Conservation (phyloP, 2,113 vertebrate species). For the Dasyurus viverrinus region DNA sequence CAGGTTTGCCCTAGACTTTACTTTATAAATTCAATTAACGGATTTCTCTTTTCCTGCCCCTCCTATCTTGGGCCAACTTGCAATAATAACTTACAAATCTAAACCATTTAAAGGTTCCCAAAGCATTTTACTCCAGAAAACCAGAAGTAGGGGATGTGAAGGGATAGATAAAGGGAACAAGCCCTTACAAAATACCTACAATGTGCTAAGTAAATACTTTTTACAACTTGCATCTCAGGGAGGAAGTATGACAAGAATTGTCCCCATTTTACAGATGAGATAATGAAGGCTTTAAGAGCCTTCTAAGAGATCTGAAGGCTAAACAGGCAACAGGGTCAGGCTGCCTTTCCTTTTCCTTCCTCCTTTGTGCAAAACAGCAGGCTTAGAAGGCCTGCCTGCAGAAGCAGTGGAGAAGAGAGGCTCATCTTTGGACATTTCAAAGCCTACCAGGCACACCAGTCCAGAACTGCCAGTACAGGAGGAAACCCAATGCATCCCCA, state of each 20-base stretch:
- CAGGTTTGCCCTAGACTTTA: neutral
- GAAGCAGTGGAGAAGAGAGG: neutral
- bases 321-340: neutral
- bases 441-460: neutral
- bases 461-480: neutral
- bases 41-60: neutral
- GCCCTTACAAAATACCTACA: neutral
- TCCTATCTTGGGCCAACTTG: neutral
- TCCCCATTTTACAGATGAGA: neutral
- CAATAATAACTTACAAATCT: neutral
- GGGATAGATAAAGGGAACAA: neutral
- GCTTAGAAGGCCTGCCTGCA: neutral
- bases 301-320: neutral
- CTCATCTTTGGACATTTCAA: neutral
- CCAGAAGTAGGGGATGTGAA: accelerated
- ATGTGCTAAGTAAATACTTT: neutral
- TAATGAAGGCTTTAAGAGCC: neutral
- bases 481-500: neutral
- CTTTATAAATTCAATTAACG: neutral
- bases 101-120: neutral
- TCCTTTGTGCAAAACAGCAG: neutral
- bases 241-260: neutral
- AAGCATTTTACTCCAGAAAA: neutral
- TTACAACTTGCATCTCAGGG: neutral
- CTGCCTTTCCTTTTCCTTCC: neutral